phyloP scores from a whole-genome alignment of 1,140 invertebrate genomes.

The silkworm (Bombyx mori) region ASM3026992v2 NC_085121.1:6489501-6490000 shows the following conservation, averaged over 20 bases:
- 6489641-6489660: conserved; percentile 49
- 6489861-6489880: too few species aligned
- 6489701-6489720: conserved; percentile 26
- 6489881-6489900: background rate
- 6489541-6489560: conserved; percentile 40
- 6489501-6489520: too few species aligned
- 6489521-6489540: background rate
- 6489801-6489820: conserved; percentile 40
- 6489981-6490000: too few species aligned
- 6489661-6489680: conserved; percentile 18
- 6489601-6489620: conserved; percentile 47
- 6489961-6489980: too few species aligned
- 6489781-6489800: conserved; percentile 52
- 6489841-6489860: background rate
- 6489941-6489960: too few species aligned
- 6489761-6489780: conserved; percentile 27
- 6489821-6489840: background rate
- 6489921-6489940: background rate
- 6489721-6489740: conserved; percentile 17
- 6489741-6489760: conserved; percentile 26
- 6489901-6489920: background rate
- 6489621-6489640: conserved; percentile 62
- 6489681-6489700: conserved; percentile 36
- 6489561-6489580: conserved; percentile 51
- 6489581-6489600: conserved; percentile 61